phyloP scores from a whole-genome alignment of 2,797 vertebrate species.

The Eleutherodactylus coqui region DNA sequence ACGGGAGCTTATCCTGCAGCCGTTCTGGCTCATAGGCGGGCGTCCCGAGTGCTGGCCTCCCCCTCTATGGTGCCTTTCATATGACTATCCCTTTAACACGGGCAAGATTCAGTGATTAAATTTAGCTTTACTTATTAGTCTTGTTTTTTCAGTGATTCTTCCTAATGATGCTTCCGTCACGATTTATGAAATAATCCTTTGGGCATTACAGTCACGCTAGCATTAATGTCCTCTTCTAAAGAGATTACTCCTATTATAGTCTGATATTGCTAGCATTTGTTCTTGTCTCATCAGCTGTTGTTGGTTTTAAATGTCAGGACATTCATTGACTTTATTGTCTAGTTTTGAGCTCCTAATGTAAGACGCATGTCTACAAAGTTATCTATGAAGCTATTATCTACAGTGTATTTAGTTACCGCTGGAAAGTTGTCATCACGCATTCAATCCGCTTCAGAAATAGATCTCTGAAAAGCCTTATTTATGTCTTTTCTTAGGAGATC shows the following conservation, averaged over 20 bases:
- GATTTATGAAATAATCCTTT: slow-evolving; percentile 23
- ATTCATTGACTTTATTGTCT: slow-evolving; percentile 20
- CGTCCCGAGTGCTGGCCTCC: neutral
- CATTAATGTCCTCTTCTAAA: slow-evolving; percentile 22
- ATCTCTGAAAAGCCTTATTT: slow-evolving; percentile 8
- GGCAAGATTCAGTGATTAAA: neutral
- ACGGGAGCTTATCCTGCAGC: too few relatives aligned
- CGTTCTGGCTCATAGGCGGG: too few relatives aligned
- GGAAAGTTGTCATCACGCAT: neutral
- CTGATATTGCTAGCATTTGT: slow-evolving; percentile 19
- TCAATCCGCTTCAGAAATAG: slow-evolving; percentile 13
- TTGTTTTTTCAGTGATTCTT: neutral
- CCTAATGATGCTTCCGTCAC: neutral
- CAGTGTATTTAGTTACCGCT: neutral
- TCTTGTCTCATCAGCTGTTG: slow-evolving; percentile 19
- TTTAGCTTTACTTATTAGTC: neutral
- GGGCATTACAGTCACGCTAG: neutral
- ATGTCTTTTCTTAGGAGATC: neutral
- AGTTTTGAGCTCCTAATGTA: slow-evolving; percentile 19
- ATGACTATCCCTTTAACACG: neutral
- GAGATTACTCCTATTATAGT: slow-evolving; percentile 37
- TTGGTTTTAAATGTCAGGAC: slow-evolving; percentile 27
- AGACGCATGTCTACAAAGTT: slow-evolving; percentile 11
- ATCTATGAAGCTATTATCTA: neutral
- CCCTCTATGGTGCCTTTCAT: neutral